Base-by-base conservation (phyloP, 2,113 vertebrate genomes). In the Labrus mixtus region DNA sequence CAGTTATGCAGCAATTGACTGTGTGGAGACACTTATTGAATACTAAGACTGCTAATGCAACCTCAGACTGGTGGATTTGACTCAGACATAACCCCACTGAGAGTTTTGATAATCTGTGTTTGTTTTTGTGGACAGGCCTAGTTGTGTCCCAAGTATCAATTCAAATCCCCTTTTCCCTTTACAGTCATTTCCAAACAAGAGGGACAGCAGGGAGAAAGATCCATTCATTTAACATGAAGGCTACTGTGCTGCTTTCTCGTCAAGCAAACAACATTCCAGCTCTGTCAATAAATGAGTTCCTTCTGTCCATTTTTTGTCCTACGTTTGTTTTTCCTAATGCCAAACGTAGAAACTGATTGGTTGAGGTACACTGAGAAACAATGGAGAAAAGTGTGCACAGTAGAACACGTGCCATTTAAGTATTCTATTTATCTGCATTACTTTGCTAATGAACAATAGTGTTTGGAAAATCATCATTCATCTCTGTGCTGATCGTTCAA, bases 181-280 rank as follows among this genome's bases (percentile, higher is more conserved):
- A 10, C 71, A 90, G 90, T 87, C 68, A 1, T 93, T 94, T 63
- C 89, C 93, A 46, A 94, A 90, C 57, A 33, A 39, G 70, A 89
- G 90, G 76, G 92, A 90, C 50, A 84, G 92, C 13, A 36, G 8
- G 8, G 20, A 8, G 39, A 33, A 23, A 0, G 90, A 93, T 1
- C 93, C 93, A 23, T 94, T 95, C 89, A 92, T 73, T 94, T 86
- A 57, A 88, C 83, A 11, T 79, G 65, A 87, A 43, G 39, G 11
- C 17, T 1, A 10, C 45, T 39, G 1, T 22, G 50, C 16, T 4
- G 57, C 20, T 6, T 8, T 54, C 36, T 55, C 11, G 23, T 6
- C 17, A 57, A 45, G 41, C 43, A 36, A 45, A 23, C 8, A 33
- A 43, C 12, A 19, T 46, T 19, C 10, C 68, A 39, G 37, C 37